Base-by-base conservation (phyloP, 2,888 invertebrate species). In the Ormyrus thymus region DNA sequence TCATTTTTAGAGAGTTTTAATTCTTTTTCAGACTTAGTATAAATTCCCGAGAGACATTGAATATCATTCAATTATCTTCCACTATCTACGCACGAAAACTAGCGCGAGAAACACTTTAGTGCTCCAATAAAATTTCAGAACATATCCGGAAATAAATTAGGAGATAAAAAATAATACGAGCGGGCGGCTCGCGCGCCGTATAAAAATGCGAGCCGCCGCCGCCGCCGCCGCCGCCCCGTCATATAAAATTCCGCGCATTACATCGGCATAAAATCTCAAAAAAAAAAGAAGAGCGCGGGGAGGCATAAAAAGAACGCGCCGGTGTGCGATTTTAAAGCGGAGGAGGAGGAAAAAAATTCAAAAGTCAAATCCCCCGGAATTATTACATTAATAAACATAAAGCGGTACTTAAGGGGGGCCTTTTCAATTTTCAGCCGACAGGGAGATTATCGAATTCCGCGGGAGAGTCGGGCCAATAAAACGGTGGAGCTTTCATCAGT, bases 351-450 rank as follows among this genome's bases (percentile, higher is more conserved):
- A 66, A 76, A 69, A 65, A 59, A 73, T 78, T 69, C 68, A 69
- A 68, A 64, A 78, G 78, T 78, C 69, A 66, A 74, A 75, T 55
- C 45, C 51, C 50, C 58, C 53, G 53, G 56, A 76, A 79, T 78
- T 58, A 79, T 75, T 71, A 55, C 71, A 71, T 79, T 79, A 75
- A 70, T 72, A 76, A 71, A 74, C 64, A 48, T 64, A 71, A 78
- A 78, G 70, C 61, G 13, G 46, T 74, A 61, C 62, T 65, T 69
- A 59, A 70, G 70, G 29, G 29, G 29, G 55, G 74, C 50, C 55
- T 70, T 76, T 79, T 75, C 64, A 79, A 74, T 72, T 75, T 56
- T 13, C 51, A 45, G 45, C 79, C 15, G 74, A 69, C 29, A n/a
- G 51, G 64, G 53, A 55, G 70, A 71, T 71, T 76, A 76, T 76